These are phyloP conservation scores for Meloidogyne exigua DNA, from an alignment of 1,140 invertebrate genomes.

Conservation along the genomic window DNA sequence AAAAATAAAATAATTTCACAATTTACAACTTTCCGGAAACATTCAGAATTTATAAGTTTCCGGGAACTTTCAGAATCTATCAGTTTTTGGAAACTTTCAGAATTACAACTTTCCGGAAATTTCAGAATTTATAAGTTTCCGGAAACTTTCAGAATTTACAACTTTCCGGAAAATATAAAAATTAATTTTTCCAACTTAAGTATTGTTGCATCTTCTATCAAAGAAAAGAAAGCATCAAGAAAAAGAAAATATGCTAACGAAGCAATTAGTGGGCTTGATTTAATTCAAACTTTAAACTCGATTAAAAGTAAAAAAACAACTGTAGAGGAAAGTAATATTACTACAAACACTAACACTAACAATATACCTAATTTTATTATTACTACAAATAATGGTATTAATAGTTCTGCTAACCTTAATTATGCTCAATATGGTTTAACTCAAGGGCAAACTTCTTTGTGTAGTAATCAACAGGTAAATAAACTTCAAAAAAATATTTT, in stretches of 20 bases:
- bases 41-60: too few species aligned
- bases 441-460: too few species aligned
- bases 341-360: neutral
- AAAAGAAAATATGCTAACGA: neutral
- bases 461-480: too few species aligned
- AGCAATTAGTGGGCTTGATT: neutral
- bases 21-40: too few species aligned
- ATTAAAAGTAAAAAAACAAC: neutral
- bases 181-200: neutral
- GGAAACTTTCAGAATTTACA: too few species aligned
- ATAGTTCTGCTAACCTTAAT: neutral
- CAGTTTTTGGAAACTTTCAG: too few species aligned
- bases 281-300: neutral
- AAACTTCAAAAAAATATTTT: too few species aligned
- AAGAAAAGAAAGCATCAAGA: neutral
- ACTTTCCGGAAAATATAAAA: too few species aligned
- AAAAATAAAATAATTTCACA: too few species aligned
- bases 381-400: neutral
- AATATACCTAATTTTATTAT: neutral
- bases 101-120: too few species aligned
- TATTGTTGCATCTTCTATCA: neutral
- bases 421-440: neutral
- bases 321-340: neutral
- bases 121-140: too few species aligned
- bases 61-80: too few species aligned